Base-by-base conservation (phyloP, 2,113 vertebrate genomes). In the Hippocampus abdominalis region DNA sequence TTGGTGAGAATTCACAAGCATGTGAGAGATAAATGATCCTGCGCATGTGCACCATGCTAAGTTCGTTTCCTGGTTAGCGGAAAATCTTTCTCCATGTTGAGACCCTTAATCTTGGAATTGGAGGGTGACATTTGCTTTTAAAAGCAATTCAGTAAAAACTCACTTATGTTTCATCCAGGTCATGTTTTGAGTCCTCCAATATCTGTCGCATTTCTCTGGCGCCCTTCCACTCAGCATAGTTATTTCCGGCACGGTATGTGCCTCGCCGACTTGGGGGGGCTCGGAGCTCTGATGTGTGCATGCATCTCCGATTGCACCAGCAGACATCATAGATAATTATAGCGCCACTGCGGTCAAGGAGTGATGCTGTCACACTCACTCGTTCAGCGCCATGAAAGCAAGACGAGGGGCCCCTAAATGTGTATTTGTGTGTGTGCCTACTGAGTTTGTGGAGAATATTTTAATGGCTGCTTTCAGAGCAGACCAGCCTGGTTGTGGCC, bases 321-420 rank as follows among this genome's bases (percentile, higher is more conserved):
- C 86, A 86, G 79, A 89, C 90, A 89, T 91, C 88, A 89, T 86
- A 65, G 85, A 81, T 92, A 92, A 92, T 86, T 89, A 90, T 92
- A 92, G 87, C 84, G 51, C 66, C 63, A 21, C 79, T 78, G 61
- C 73, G 75, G 81, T 82, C 85, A 85, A 85, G 77, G 84, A 18
- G 68, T 64, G 10, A 77, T 66, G 36, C 78, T 89, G 80, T 86
- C 88, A 86, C 86, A 72, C 84, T 84, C 85, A 75, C 82, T 89
- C 85, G 1, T 65, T 70, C 80, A 76, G 63, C 16, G 72, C 75
- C 80, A 69, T 75, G 83, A 88, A 73, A 78, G 70, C 73, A 73
- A 66, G 62, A n/a, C 32, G 18, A 18, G 29, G 56, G 21, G 8
- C 18, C 21, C 62, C 53, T 62, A 39, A 21, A 15, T 48, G 72